phyloP scores from a whole-genome alignment of 2,797 vertebrate genomes.

The Pogoniulus pusillus region DNA sequence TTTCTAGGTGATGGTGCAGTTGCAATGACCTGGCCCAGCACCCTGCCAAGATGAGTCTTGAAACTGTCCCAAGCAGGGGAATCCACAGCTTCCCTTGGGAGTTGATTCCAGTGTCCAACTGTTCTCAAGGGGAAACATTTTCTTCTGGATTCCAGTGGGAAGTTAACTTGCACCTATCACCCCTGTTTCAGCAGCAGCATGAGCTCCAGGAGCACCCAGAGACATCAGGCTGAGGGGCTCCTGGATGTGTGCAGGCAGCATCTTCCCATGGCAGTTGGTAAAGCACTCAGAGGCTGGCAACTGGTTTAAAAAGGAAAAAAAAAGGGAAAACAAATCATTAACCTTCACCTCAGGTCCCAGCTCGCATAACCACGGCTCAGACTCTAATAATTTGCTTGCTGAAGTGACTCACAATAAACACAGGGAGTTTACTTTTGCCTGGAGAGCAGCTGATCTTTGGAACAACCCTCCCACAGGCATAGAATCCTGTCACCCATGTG shows the following conservation, averaged over 20 bases:
- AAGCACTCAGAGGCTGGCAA: background rate
- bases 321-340: background rate
- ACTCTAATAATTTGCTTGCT: conserved; percentile 66
- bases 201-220: background rate
- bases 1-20: too few relatives aligned
- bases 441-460: conserved; percentile 66
- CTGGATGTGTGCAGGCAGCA: background rate
- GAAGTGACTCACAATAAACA: conserved; percentile 67
- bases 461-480: conserved; percentile 29
- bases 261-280: background rate
- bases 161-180: too few relatives aligned
- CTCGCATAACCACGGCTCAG: conserved; percentile 41
- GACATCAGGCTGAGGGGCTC: accelerated
- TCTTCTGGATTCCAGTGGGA: too few relatives aligned
- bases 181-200: accelerated
- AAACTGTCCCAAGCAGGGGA: too few relatives aligned
- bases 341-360: conserved; percentile 48
- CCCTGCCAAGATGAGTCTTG: too few relatives aligned
- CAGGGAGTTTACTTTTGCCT: conserved; percentile 63
- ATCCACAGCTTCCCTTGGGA: too few relatives aligned
- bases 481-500: conserved; percentile 35
- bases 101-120: too few relatives aligned
- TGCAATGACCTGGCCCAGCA: too few relatives aligned
- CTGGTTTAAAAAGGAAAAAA: background rate
- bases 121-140: too few relatives aligned